Base-by-base conservation (phyloP, 2,113 vertebrate species). In the Pachycephala philippinensis region DNA sequence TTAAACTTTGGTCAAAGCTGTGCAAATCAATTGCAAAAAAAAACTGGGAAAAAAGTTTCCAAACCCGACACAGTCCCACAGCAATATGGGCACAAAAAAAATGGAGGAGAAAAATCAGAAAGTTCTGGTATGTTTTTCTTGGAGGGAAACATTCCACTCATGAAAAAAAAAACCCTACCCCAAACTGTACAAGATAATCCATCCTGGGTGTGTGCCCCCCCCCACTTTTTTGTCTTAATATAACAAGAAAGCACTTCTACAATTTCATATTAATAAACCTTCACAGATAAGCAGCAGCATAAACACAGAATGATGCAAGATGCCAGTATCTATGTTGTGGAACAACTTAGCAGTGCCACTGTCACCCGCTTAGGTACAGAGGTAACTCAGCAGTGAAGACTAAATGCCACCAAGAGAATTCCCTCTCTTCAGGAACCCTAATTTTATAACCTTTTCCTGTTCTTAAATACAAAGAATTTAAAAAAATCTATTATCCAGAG, bases 181-280 rank as follows among this genome's bases (percentile, higher is more conserved):
- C n/a, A 6, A 39, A 44, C 1, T 15, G 7, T 31, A 64, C 15
- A 66, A 30, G 6, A 17, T 4, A 44, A n/a, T 39, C 16, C 6
- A 47, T 20, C 22, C 19, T 37, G 17, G 23, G 21, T 28, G 1
- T 17, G 13, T 50, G 6, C 7, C 2, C 4, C 24, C 0, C 1
- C 5, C 3, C 1, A 3, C 3, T 39, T 76, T 52, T 49, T 68
- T 47, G 53, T 72, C 17, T 30, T 37, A 71, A 66, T 8, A 8
- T 47, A 49, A 39, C 7, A 75, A 47, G 66, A 66, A 44, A 39
- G 2, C 26, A 89, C 5, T 57, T 69, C 31, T 22, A 2, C 10
- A 40, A 15, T 10, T 27, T 49, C 27, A 33, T 42, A 39, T 11
- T 31, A 52, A 82, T 22, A 63, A 75, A 27, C 26, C 30, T 53